Conservation (phyloP, 2,797 vertebrate species). For the Sandelia bainsii region DNA sequence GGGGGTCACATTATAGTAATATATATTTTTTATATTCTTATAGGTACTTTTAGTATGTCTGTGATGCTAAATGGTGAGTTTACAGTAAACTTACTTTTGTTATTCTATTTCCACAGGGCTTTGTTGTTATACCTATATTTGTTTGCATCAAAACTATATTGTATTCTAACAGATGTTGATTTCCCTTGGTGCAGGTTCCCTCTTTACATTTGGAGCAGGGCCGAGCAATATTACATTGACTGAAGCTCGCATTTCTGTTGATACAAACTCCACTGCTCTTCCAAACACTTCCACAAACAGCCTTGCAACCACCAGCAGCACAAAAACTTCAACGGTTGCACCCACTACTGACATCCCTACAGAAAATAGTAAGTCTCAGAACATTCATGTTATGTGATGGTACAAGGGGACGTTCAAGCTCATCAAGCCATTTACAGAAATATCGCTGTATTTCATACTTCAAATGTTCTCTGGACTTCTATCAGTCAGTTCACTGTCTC, state of each 20-base stretch:
- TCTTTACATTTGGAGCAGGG: conserved; percentile 80
- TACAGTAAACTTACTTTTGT: conserved; percentile 25
- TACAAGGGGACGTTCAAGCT: background rate
- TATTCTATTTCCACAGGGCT: conserved; percentile 19
- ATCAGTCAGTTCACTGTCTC: background rate
- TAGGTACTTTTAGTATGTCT: conserved; percentile 59
- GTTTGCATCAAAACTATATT: background rate
- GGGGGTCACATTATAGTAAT: conserved; percentile 34
- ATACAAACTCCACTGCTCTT: conserved; percentile 47
- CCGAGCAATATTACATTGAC: conserved; percentile 73
- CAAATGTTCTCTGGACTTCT: background rate
- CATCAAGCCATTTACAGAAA: background rate
- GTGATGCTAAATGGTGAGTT: conserved; percentile 50
- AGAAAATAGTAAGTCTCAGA: conserved; percentile 67
- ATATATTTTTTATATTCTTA: conserved; percentile 39
- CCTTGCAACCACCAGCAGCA: conserved; percentile 24
- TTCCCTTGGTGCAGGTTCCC: conserved; percentile 68
- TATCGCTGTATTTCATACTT: too few relatives aligned
- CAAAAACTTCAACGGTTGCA: conserved; percentile 20
- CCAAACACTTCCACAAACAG: conserved; percentile 31
- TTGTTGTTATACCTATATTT: conserved; percentile 28
- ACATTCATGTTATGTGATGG: background rate
- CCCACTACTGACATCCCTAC: conserved; percentile 40
- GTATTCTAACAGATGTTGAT: background rate
- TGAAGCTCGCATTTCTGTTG: conserved; percentile 46